Conservation (phyloP, 2,797 vertebrate genomes). For the Coendou prehensilis region DNA sequence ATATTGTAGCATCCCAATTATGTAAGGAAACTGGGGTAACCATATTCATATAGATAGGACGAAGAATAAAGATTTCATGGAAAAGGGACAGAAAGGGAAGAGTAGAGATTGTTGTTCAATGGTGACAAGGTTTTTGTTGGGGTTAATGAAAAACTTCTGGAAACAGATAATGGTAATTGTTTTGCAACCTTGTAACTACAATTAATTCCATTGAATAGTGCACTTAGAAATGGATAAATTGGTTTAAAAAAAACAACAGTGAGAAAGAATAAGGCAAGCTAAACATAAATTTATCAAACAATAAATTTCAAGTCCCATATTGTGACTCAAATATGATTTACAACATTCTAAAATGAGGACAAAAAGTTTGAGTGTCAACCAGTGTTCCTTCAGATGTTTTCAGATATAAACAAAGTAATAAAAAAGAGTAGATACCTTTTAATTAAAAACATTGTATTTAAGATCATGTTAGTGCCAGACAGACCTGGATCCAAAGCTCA, state of each 20-base stretch:
- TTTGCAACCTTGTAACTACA: neutral
- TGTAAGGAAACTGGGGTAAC: neutral
- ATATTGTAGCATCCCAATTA: neutral
- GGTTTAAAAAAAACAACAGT: neutral
- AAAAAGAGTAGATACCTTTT: neutral
- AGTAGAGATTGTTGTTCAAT: neutral
- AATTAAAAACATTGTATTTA: neutral
- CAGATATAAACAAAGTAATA: neutral
- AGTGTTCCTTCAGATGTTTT: neutral
- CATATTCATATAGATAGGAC: neutral
- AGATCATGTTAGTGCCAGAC: too few species aligned
- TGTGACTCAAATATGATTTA: neutral
- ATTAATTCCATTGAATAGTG: neutral
- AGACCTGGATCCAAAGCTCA: neutral
- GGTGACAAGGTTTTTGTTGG: neutral
- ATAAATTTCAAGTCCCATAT: neutral
- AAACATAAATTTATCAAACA: neutral
- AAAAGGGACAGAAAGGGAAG: neutral
- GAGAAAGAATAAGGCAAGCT: neutral
- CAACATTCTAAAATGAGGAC: neutral
- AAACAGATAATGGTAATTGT: neutral
- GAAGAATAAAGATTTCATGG: neutral
- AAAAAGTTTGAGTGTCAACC: rapidly evolving
- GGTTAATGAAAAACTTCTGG: neutral
- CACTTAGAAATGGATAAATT: neutral